Base-by-base conservation (phyloP, 1,140 invertebrate species). In the Chrysoperla carnea region DNA sequence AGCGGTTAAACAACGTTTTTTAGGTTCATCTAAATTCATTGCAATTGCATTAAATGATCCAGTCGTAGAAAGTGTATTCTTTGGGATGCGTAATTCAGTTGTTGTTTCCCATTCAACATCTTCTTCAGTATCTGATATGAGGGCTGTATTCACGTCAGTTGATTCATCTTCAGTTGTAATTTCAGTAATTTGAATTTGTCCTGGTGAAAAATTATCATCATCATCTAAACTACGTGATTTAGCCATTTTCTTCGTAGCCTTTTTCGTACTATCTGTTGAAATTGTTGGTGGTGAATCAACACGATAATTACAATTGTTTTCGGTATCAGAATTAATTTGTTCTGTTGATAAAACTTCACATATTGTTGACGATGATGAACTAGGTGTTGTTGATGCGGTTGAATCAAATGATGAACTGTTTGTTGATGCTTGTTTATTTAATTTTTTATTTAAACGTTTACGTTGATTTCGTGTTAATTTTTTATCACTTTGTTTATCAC, bases 181-280 rank as follows among this genome's bases (percentile, higher is more conserved):
- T 56, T 72, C 69, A 49, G 64, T 55, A 31, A 72, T 72, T 49
- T 55, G 56, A 5, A 68, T 7, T 31, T 49, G 53, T 23, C 17
- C 17, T 23, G 17, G 17, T 23, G 17, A 23, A 23, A 23, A 23
- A 23, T 23, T 23, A 43, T 71, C 69, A 42, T 70, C 67, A 49
- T 69, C 63, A 50, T 72, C 69, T 29, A 69, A 58, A 55, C 69
- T 72, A 53, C 64, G 67, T 52, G 68, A 70, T 61, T 72, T 71
- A 9, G 54, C 42, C 23, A 48, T 48, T 23, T 23, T 23, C 5
- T 23, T 23, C 45, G 48, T 44, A 13, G 41, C 14, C 46, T 50
- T 51, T 37, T 46, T 46, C 6, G 38, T 29, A 48, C 17, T 62
- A 35, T 52, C 40, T 8, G 53, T 50, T 42, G 59, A 52, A 8